Evolutionary conservation across 2,797 vertebrate genomes (phyloP), one percentile per base, ranked within the genome.

Genomic region (Phrynocephalus vlangalii): DNA sequence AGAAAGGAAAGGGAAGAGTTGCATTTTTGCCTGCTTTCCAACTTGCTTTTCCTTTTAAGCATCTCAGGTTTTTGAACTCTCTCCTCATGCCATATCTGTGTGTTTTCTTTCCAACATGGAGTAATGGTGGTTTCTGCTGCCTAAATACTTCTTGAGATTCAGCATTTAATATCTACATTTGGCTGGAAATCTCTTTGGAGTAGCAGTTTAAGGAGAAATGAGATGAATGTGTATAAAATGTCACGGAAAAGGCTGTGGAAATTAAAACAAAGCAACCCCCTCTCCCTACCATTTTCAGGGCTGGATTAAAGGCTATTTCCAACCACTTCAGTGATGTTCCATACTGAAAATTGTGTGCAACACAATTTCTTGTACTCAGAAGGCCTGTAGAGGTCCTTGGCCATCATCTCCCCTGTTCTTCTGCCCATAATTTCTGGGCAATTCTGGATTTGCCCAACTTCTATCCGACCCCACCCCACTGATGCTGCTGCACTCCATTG

Each of bases 91-190:
- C 82, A 81, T 7, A 75, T 67, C 16, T 80, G 77, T 76, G 70
- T 89, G 26, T 6, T 71, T n/a, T n/a, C 73, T 67, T 20, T 66
- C 75, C 28, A 86, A 70, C n/a, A 9, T 33, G 18, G 38, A 75
- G 6, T 38, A 89, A 82, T 60, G 63, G 89, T 38, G 9, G 1
- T 92, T 93, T 91, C 86, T 89, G 88, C 67, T 92, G 86, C 91
- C 85, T 94, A 90, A 95, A 86, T 68, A 68, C 90, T 79, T 89
- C 28, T 77, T 68, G 30, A 85, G 1, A 3, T 83, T 93, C 92
- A 93, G 44, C 83, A 78, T 84, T 94, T 85, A 82, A 83, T 89
- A 90, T 88, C 82, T 91, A 87, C 87, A 48, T 78, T 91, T 75
- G 18, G 26, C 63, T 84, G 30, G 22, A 63, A 82, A 72, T 92